Evolutionary conservation across 2,113 vertebrate genomes (phyloP), one percentile per base, ranked within the genome.

Genomic region (Noturus placidus): DNA sequence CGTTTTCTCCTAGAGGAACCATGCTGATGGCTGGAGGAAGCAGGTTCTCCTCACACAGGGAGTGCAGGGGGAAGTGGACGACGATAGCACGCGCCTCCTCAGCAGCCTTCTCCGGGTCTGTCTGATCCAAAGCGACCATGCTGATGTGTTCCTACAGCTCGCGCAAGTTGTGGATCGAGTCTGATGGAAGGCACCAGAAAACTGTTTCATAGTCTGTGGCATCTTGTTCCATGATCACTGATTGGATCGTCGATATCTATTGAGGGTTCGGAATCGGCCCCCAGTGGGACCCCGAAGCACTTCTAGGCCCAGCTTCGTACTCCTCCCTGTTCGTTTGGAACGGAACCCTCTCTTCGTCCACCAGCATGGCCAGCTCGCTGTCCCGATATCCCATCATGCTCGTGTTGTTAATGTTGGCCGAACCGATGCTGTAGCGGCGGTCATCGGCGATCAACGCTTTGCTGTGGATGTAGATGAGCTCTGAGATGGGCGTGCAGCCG

Each of bases 401-500:
- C 87, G 97, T 94, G 90, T 98, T 97, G 20, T 98, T 98, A 90
- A 98, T 97, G 92, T 98, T 98, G 5, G 97, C 97, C 0, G 97
- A 98, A 98, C 97, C 97, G 0, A 97, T 97, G 86, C 98, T 96
- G 90, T 97, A 97, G 38, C 92, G 94, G 69, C 94, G 94, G 92
- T 98, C 97, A 19, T 98, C 97, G 0, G 96, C 96, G 2, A 98
- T 97, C 57, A 98, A 95, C 88, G 96, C 92, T 93, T 98, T 98
- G 95, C 97, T 98, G 93, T 98, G 97, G 81, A 98, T 94, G 10
- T 98, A 98, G 91, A 97, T 95, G 89, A 98, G 96, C 89, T 98
- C 97, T 0, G 97, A 96, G 87, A 97, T 87, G 0, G 93, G 94
- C 0, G 92, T 93, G 4, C 88, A 67, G 20, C 91, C 87, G 78